Base-by-base conservation (phyloP, 2,888 invertebrate species). In the Parasteatoda lunata region DNA sequence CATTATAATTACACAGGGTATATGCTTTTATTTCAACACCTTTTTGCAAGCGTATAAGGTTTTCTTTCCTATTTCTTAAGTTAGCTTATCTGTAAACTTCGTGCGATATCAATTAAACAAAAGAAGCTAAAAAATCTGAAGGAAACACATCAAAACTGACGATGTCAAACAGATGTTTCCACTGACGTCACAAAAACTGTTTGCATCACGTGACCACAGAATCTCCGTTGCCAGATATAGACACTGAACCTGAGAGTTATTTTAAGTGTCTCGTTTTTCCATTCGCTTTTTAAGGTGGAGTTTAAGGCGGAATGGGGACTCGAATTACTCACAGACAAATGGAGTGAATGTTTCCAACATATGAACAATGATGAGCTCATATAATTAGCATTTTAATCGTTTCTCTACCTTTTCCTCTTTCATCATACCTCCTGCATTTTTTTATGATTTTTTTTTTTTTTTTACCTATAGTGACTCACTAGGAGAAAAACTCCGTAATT, bases 181-280 rank as follows among this genome's bases (percentile, higher is more conserved):
- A 15, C 51, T 81, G 81, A 81, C 81, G 81, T 81, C 73, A 75
- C 68, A 9, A 51, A 59, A 69, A 81, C 73, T 81, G 81, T 75
- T 83, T 83, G 76, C 77, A 71, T 73, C 83, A 83, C 83, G 83
- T 77, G 77, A 83, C 70, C 45, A 59, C 59, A 51, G 71, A 77
- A 45, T 48, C 77, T 64, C 77, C 70, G 83, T 77, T 83, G 83
- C 83, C 77, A 83, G 77, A 83, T 83, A 77, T 77, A 83, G 83
- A 75, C 81, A 30, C 48, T 75, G 81, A 75, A 81, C 75, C 81
- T 76, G 68, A 7, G 69, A 81, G 73, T 69, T 81, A 81, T 81
- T 81, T 81, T 81, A 54, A 69, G 75, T 73, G 73, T 81, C 75
- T 81, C 81, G 75, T 81, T 81, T 81, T 81, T 75, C 81, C 81